Evolutionary conservation across 2,888 invertebrate species (phyloP), one percentile per base, ranked within the genome.

Genomic region (Lochmaea capreae): DNA sequence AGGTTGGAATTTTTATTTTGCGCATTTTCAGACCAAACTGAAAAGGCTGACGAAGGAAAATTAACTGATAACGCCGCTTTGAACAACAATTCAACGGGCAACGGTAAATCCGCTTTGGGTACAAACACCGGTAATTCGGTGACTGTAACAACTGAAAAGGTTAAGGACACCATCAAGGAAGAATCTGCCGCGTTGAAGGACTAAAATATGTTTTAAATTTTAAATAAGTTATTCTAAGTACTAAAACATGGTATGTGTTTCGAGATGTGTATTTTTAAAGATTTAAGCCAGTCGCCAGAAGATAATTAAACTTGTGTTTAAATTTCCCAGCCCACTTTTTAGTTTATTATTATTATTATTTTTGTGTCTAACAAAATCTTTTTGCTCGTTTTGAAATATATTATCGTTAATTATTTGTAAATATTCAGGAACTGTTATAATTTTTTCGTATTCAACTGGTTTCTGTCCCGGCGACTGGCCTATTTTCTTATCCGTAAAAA

Each of bases 21-120:
- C 46, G 10, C 33, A 33, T 59, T 70, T 71, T 79, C 83, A 73
- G 82, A 82, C 65, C 86, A 86, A 80, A 83, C 79, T 67, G 87
- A 87, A 63, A 87, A 87, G 81, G 73, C 80, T 16, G 87, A 87
- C 43, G 86, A 86, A 69, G 74, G 83, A 42, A 87, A 87, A 81
- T 78, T 86, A 65, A 81, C 78, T 46, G 87, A 86, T 39, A 81
- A 76, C 71, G 78, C 75, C 46, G 75, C 80, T 67, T 76, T 81
- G 43, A 76, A 72, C 67, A 74, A 79, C 54, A 82, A 71, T 76
- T 79, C 79, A 42, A 70, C 79, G 33, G 79, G 74, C 62, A 77
- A 71, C 57, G 67, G 76, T 42, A 77, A 79, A 73, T 66, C 81
- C 8, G 76, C 78, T 46, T 75, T 78, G 26, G 78, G 78, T 57